Evolutionary conservation across 2,113 vertebrate species (phyloP).

Genomic region (Ailurus styani): DNA sequence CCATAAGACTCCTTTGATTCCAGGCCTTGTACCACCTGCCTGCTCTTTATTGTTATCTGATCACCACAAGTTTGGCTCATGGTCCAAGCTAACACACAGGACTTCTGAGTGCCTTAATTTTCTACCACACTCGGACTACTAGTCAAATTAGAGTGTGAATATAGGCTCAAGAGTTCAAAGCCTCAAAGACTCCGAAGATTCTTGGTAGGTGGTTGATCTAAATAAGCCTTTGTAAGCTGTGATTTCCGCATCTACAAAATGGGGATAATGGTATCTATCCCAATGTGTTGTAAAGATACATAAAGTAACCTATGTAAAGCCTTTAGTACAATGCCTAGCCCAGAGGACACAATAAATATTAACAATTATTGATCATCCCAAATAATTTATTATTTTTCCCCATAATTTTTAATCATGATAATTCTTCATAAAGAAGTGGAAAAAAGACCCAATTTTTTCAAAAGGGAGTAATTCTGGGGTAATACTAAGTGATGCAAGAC

Average conservation of each 20-base stretch:
- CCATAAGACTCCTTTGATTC: neutral
- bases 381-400: neutral
- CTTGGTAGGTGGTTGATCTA: neutral
- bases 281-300: neutral
- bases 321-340: neutral
- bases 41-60: neutral
- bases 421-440: neutral
- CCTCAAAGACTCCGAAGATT: neutral
- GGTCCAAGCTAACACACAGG: neutral
- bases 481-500: neutral
- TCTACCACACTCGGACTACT: neutral
- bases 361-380: neutral
- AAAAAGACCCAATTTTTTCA: neutral
- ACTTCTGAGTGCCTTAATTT: neutral
- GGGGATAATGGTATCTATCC: neutral
- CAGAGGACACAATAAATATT: neutral
- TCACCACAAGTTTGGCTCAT: neutral
- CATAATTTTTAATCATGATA: neutral
- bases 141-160: neutral
- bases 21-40: neutral
- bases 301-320: neutral
- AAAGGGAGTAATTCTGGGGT: fast-evolving
- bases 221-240: neutral
- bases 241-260: neutral
- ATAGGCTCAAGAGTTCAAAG: neutral